These are phyloP conservation scores for Brachyopa scutellaris DNA, from an alignment of 2,888 invertebrate species.

Conservation along the genomic window DNA sequence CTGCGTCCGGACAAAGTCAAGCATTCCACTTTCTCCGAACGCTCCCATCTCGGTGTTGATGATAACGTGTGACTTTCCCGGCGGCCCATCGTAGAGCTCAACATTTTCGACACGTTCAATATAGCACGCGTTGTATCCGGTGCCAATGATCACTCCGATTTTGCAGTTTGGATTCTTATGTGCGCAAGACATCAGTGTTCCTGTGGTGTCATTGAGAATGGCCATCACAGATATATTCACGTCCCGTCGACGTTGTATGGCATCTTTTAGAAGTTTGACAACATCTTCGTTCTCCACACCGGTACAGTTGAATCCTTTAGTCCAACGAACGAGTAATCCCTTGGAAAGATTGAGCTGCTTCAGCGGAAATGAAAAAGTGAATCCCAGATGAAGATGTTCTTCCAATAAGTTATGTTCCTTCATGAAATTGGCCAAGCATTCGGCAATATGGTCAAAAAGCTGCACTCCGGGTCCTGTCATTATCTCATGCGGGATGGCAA, in stretches of 20 bases:
- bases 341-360: slow-evolving; percentile 92
- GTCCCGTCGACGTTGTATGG: slow-evolving; percentile 92
- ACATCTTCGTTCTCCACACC: slow-evolving; percentile 96
- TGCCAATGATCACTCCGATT: slow-evolving; percentile 89
- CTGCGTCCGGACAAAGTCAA: slow-evolving; percentile 93
- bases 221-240: slow-evolving; percentile 92
- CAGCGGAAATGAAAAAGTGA: slow-evolving; percentile 98
- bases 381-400: slow-evolving; percentile 92
- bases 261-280: slow-evolving; percentile 91
- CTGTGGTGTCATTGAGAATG: slow-evolving; percentile 96
- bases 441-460: slow-evolving; percentile 97
- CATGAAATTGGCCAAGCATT: slow-evolving; percentile 94
- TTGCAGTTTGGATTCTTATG: slow-evolving; percentile 90
- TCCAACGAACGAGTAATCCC: slow-evolving; percentile 94
- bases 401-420: slow-evolving; percentile 88
- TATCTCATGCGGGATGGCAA: slow-evolving; percentile 94
- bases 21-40: slow-evolving; percentile 93
- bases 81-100: slow-evolving; percentile 87
- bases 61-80: slow-evolving; percentile 87
- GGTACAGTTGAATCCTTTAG: slow-evolving; percentile 96
- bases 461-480: slow-evolving; percentile 95
- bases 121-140: slow-evolving; percentile 97
- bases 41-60: slow-evolving; percentile 99
- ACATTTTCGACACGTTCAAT: slow-evolving; percentile 93
- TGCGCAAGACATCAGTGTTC: slow-evolving; percentile 96